These are phyloP conservation scores for Mobula hypostoma DNA, from an alignment of 2,113 vertebrate species.

Conservation along the genomic window DNA sequence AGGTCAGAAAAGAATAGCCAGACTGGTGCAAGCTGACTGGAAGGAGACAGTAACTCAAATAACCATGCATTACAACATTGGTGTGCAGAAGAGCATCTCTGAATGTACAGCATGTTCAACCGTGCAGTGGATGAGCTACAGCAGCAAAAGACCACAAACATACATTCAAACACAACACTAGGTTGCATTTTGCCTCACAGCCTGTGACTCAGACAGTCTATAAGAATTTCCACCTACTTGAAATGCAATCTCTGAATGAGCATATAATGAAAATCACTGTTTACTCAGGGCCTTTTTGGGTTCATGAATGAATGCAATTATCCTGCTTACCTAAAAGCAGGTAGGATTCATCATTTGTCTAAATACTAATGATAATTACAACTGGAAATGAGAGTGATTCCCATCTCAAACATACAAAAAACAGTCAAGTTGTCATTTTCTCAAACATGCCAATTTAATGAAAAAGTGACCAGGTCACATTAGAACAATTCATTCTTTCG, in stretches of 20 bases:
- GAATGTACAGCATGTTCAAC: no score
- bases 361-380: neutral
- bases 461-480: neutral
- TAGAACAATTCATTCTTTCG: neutral
- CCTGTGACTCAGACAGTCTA: neutral
- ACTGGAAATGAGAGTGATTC: neutral
- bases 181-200: neutral
- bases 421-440: neutral
- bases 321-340: neutral
- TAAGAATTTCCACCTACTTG: neutral
- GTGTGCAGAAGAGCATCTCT: no score
- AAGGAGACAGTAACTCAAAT: no score
- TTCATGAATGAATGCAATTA: neutral
- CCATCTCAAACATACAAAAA: neutral
- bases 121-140: no score
- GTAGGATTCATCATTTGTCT: neutral
- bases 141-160: no score
- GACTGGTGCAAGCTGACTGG: no score
- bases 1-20: no score
- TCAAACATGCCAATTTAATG: neutral
- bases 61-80: no score
- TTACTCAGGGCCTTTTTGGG: neutral
- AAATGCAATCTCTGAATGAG: neutral
- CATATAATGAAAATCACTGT: neutral
- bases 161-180: neutral